Base-by-base conservation (phyloP, 2,113 vertebrate species). In the Leptocoma aspasia region DNA sequence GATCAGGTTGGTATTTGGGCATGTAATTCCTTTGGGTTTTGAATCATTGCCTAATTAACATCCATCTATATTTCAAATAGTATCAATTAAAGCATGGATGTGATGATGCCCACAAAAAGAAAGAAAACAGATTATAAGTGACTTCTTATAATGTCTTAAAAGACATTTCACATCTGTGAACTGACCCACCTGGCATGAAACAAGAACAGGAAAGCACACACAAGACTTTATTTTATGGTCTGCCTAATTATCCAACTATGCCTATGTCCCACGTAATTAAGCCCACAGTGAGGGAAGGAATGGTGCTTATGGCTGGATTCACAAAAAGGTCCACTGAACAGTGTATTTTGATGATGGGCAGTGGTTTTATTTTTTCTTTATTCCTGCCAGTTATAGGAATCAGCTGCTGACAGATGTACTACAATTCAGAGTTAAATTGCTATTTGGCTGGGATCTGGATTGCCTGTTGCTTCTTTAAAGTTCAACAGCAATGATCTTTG, bases 141-240 rank as follows among this genome's bases (percentile, higher is more conserved):
- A 71, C 49, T 92, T 87, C 52, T n/a, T n/a, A n/a, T n/a, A n/a
- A n/a, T n/a, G n/a, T n/a, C n/a, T 82, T 52, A 91, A 94, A 86
- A 90, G 14, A 52, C 2, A 41, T 64, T 90, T 89, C n/a, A 27
- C 8, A n/a, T 68, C 49, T 71, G 44, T 68, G 30, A 71, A 63
- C 56, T 82, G 56, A 72, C 24, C 11, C 45, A 50, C 15, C 13
- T 79, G 28, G 13, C 33, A 59, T 6, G 39, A 57, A 93, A 86
- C 12, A 77, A 82, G 35, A 88, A 45, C 31, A 73, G 15, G 22
- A 65, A 39, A 13, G 35, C 20, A 65, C 22, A 86, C 3, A 15
- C 13, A 35, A 14, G 27, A 77, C 52, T 95, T 95, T 91, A 82
- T 96, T 92, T 95, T 91, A 94, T 88, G 82, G 60, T 91, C 79